Evolutionary conservation across 2,113 vertebrate species (phyloP).

Genomic region (Microcebus lehilahytsara): DNA sequence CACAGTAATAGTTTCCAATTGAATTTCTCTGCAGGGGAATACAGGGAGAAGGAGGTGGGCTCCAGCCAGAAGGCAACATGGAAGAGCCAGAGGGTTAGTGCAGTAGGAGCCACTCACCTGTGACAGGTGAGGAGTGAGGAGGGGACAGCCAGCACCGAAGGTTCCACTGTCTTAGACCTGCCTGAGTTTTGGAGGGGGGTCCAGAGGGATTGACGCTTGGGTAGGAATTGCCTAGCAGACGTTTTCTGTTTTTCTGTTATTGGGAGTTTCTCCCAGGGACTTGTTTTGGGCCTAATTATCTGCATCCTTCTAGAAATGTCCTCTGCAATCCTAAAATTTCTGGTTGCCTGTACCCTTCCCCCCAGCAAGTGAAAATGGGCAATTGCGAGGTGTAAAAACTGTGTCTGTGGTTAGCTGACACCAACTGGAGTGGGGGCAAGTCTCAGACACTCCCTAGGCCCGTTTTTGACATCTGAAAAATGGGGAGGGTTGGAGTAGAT

Average conservation of each 20-base stretch:
- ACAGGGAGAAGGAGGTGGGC: conserved; percentile 83
- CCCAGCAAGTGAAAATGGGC: background rate
- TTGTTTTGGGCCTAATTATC: background rate
- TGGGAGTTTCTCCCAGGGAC: background rate
- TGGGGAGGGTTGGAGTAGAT: background rate
- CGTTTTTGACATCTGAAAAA: too few species aligned
- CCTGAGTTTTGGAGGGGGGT: background rate
- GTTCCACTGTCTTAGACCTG: background rate
- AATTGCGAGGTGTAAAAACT: background rate
- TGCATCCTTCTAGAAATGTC: background rate
- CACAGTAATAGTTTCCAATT: conserved; percentile 48
- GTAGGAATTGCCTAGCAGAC: background rate
- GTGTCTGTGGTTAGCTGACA: background rate
- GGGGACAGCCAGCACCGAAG: background rate
- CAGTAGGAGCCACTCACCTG: background rate
- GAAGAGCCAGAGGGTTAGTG: background rate
- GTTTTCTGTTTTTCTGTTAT: background rate
- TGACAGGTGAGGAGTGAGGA: background rate
- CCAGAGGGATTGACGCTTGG: background rate
- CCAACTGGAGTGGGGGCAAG: background rate
- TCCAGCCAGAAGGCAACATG: background rate
- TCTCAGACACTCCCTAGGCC: background rate
- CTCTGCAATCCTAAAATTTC: background rate
- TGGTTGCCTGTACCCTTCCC: too few species aligned
- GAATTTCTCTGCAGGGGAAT: conserved; percentile 76